Evolutionary conservation across 2,113 vertebrate species (phyloP), one percentile per base, ranked within the genome.

Genomic region (Lathamus discolor): DNA sequence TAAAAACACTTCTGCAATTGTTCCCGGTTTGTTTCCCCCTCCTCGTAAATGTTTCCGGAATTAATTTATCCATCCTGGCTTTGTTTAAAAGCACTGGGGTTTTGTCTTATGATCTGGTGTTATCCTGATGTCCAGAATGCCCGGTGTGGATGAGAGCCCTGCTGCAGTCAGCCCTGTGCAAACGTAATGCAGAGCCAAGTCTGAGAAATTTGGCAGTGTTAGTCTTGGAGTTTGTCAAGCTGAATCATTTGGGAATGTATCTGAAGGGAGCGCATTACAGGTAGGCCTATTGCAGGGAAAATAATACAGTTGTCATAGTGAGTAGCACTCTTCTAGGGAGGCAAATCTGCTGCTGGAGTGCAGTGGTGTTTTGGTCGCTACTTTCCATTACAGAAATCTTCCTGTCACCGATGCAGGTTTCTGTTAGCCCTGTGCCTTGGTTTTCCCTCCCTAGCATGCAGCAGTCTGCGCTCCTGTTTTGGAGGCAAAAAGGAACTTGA

Each of bases 1-100:
- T 91, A 75, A 52, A 82, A 95, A 67, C 57, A 33, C 63, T 94
- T 90, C 63, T 76, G 54, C 62, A 86, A 78, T 66, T 90, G 57
- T 85, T 94, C 35, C 39, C 0, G 0, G 35, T 76, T 88, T 83
- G 33, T 70, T 93, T 80, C 29, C 22, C 25, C 9, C 17, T 85
- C 44, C 70, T 89, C 1, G 2, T 62, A 92, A 85, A 69, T 27
- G 41, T 70, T 92, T 86, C 84, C 0, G 0, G 46, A 94, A 92
- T 54, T 55, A 51, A 66, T 89, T 88, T 54, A 22, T 85, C 63
- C 68, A 9, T 82, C 54, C 59, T 66, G 63, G 67, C 63, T 83
- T 89, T 83, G 35, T 93, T 95, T 61, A 82, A 78, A 94, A 76
- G 44, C 63, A 22, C 8, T 44, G 9, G 27, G 24, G 17, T 91